phyloP scores from a whole-genome alignment of 92 coral and sea anemone genomes.

The Epizoanthus illoricatus region DNA sequence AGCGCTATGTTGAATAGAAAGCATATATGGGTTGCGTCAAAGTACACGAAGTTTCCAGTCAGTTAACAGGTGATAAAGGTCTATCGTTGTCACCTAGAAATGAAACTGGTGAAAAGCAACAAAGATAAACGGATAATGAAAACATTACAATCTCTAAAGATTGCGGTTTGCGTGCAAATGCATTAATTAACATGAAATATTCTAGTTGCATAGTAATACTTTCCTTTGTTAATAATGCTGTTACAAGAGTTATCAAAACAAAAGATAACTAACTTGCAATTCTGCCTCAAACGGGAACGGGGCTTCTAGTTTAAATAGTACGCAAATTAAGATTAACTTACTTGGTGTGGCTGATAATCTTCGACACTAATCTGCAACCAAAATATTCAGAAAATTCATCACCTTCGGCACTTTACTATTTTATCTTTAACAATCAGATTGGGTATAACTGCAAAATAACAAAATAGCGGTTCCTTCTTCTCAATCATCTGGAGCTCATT shows the following conservation, averaged over 20 bases:
- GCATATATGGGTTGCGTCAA: neutral
- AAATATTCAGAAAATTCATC: neutral
- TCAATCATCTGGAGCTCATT: too few species aligned
- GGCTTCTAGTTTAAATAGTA: too few species aligned
- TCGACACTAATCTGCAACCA: neutral
- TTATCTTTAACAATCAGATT: neutral
- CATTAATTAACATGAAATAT: too few species aligned
- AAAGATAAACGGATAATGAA: slow-evolving; percentile 21
- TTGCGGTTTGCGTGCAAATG: neutral
- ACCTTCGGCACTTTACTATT: neutral
- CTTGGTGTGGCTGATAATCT: neutral
- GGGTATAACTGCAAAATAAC: neutral
- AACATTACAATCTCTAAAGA: slow-evolving; percentile 3
- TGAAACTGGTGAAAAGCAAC: slow-evolving; percentile 30
- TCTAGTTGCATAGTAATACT: neutral
- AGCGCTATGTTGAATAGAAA: neutral
- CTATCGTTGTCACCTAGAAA: slow-evolving; percentile 13
- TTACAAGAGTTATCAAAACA: neutral
- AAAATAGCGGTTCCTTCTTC: too few species aligned
- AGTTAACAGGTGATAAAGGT: slow-evolving; percentile 19
- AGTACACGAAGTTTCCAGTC: neutral
- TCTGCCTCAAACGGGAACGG: neutral
- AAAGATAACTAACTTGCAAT: neutral
- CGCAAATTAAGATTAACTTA: too few species aligned
- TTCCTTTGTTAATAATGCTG: neutral